phyloP scores from a whole-genome alignment of 2,797 vertebrate species.

The Furcifer pardalis region DNA sequence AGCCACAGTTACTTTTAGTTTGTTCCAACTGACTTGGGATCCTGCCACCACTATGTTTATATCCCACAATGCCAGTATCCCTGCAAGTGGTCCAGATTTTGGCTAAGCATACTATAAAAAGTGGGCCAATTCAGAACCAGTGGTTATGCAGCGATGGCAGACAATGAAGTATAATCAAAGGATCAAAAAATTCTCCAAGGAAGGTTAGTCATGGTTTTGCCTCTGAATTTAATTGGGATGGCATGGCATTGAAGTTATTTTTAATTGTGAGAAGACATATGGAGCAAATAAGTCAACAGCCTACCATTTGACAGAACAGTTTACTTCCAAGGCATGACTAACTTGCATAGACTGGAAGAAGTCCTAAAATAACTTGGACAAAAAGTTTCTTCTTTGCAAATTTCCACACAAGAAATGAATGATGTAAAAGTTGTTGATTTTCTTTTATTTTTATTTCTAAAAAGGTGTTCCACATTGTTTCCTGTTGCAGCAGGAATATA shows the following conservation, averaged over 20 bases:
- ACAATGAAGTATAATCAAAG: not conserved
- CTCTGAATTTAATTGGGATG: constrained; percentile 37
- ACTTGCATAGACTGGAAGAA: constrained; percentile 26
- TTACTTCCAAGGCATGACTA: constrained; percentile 40
- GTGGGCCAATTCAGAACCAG: not conserved
- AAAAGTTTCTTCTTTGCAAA: constrained; percentile 8
- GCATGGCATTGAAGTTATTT: constrained; percentile 39
- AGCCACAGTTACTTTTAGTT: not conserved
- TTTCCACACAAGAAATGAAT: constrained; percentile 7
- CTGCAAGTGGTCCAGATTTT: not conserved
- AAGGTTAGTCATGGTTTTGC: constrained; percentile 18
- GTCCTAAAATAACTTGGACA: constrained; percentile 24
- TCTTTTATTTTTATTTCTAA: no score
- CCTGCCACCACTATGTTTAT: not conserved
- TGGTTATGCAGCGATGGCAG: not conserved
- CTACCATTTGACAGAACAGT: constrained; percentile 35
- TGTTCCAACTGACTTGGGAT: not conserved
- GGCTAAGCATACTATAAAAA: not conserved
- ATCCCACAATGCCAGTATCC: not conserved
- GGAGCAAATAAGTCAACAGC: constrained; percentile 47
- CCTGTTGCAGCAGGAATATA: not conserved
- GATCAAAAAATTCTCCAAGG: not conserved
- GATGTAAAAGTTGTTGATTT: not conserved
- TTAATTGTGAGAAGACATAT: constrained; percentile 41
- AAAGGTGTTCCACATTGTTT: not conserved